These are phyloP conservation scores for Brachypteracias leptosomus DNA, from an alignment of 2,113 vertebrate genomes.

Conservation along the genomic window DNA sequence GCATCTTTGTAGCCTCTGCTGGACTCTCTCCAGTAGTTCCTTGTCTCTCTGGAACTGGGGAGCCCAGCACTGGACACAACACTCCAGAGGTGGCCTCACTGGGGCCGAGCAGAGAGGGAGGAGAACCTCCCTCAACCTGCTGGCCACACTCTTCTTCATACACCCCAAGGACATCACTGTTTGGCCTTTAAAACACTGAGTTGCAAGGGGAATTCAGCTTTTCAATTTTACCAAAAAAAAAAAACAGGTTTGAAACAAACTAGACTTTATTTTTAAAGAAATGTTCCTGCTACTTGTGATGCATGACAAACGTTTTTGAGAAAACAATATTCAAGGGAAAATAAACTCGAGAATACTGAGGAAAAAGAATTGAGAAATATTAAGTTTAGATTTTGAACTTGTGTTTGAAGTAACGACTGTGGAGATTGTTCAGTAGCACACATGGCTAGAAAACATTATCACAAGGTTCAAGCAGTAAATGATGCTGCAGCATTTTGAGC, in stretches of 20 bases:
- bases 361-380: neutral
- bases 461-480: neutral
- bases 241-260: neutral
- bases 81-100: no score
- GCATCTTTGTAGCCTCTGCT: no score
- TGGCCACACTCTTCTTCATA: no score
- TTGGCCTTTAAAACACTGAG: neutral
- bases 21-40: no score
- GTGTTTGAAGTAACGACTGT: neutral
- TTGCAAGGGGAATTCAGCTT: neutral
- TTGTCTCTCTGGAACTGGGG: no score
- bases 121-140: no score
- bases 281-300: neutral
- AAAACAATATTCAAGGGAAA: neutral
- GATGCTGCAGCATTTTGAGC: fast-evolving
- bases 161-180: neutral
- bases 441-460: neutral
- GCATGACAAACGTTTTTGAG: neutral
- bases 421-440: neutral
- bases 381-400: neutral
- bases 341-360: neutral
- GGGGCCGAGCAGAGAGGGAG: no score
- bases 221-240: neutral
- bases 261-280: neutral
- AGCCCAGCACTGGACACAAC: no score